Conservation (phyloP, 2,113 vertebrate genomes). For the Calidris pygmaea region DNA sequence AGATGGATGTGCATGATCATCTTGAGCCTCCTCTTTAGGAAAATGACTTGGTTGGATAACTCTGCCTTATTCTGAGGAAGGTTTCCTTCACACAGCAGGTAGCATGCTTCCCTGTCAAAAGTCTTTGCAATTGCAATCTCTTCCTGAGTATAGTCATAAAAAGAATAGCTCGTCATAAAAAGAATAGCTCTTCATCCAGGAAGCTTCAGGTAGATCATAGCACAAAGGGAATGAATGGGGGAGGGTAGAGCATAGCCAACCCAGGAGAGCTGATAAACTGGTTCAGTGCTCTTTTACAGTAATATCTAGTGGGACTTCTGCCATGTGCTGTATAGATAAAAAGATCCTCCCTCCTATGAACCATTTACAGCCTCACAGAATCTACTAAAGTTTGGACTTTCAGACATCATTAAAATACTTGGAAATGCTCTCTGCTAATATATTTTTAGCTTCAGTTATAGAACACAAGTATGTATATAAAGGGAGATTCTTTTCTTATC, state of each 20-base stretch:
- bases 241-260: background rate
- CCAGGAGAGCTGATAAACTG: constrained; percentile 6
- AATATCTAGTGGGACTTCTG: background rate
- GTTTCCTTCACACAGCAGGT: background rate
- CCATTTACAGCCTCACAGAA: background rate
- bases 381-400: background rate
- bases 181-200: background rate
- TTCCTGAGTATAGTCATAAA: background rate
- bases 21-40: background rate
- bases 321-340: background rate
- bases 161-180: background rate
- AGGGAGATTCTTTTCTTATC: background rate
- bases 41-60: background rate
- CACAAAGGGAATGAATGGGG: background rate
- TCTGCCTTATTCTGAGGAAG: background rate
- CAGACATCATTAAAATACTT: background rate
- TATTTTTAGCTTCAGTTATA: background rate
- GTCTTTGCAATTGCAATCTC: background rate
- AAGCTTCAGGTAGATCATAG: background rate
- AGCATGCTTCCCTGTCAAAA: background rate
- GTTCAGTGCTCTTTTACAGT: background rate
- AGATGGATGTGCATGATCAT: background rate
- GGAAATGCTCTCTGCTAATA: background rate
- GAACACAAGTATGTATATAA: background rate
- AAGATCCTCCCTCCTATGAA: background rate